Evolutionary conservation across 23 tunicate species (phyloP).

Genomic region (Halocynthia roretzi): DNA sequence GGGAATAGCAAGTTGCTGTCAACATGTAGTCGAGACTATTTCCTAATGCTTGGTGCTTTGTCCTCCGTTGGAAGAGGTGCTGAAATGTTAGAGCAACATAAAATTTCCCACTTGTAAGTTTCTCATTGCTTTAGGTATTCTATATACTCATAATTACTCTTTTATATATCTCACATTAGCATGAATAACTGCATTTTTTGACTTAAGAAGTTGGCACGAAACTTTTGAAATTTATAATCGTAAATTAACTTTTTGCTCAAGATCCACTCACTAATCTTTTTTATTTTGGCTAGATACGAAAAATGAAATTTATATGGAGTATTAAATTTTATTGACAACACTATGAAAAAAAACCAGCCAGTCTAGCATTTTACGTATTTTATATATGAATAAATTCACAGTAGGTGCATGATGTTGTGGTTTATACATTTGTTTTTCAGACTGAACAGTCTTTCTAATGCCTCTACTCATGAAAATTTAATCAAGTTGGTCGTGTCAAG

Average conservation of each 20-base stretch:
- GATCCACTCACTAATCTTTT: neutral
- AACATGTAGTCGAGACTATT: constrained; percentile 75
- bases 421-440: constrained; percentile 7
- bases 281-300: neutral
- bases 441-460: constrained; percentile 46
- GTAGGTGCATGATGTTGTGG: too few species aligned
- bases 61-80: constrained; percentile 44
- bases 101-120: constrained; percentile 64
- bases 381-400: too few species aligned
- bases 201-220: too few species aligned
- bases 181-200: too few species aligned
- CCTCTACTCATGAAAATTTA: constrained; percentile 52
- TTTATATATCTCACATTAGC: too few species aligned
- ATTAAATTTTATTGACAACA: too few species aligned
- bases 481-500: constrained; percentile 75
- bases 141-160: too few species aligned
- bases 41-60: constrained; percentile 66
- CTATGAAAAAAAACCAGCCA: too few species aligned
- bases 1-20: constrained; percentile 12
- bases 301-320: too few species aligned
- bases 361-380: too few species aligned
- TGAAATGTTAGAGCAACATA: constrained; percentile 35
- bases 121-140: too few species aligned
- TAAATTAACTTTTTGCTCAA: neutral
- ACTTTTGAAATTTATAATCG: neutral